A percentile compares a stretch with the other conserved stretches of the same genome.
Evolutionary conservation across 1,140 invertebrate genomes (phyloP).

Genomic region (Lutraria rhynchaena): DNA sequence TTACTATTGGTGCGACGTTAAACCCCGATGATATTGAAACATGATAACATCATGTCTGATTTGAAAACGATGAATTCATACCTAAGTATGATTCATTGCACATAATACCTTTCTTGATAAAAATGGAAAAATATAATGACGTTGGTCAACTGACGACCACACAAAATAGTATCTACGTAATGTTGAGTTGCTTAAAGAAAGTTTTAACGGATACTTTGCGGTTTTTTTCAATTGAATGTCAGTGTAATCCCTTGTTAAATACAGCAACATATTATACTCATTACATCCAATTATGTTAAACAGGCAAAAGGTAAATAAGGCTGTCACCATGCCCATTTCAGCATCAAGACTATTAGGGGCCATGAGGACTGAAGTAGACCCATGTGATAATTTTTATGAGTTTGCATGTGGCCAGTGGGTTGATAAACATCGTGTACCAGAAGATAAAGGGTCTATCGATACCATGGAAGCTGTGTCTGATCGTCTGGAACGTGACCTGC

Average conservation of each 20-base stretch:
- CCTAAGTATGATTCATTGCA: too few relatives aligned
- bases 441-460: conserved; percentile 59
- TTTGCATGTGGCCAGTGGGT: conserved; percentile 88
- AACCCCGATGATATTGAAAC: too few relatives aligned
- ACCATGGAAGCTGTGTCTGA: conserved; percentile 55
- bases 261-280: too few relatives aligned
- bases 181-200: not conserved
- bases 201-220: not conserved
- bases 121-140: too few relatives aligned
- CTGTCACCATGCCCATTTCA: too few relatives aligned
- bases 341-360: conserved; percentile 68
- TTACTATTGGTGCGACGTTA: too few relatives aligned
- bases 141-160: not conserved
- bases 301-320: too few relatives aligned
- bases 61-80: too few relatives aligned
- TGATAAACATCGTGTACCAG: conserved; percentile 62
- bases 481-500: conserved; percentile 27
- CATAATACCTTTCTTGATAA: too few relatives aligned
- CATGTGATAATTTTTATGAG: conserved; percentile 96
- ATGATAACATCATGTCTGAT: too few relatives aligned
- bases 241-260: not conserved
- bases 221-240: not conserved
- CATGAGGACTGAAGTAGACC: conserved; percentile 86
- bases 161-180: not conserved
- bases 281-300: too few relatives aligned